phyloP scores from a whole-genome alignment of 2,888 invertebrate genomes.

The Nemotelus nigrinus region DNA sequence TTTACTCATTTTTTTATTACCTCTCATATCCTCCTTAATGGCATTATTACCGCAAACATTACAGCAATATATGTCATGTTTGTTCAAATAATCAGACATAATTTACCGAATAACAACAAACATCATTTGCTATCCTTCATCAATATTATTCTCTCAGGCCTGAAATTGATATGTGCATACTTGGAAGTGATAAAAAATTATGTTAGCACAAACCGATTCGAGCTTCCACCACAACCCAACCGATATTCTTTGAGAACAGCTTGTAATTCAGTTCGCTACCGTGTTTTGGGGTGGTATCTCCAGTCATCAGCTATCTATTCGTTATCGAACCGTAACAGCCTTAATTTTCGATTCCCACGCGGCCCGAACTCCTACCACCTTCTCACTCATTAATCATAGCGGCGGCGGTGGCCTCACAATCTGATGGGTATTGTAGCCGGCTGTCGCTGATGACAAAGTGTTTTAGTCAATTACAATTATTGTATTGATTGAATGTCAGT shows the following conservation, averaged over 20 bases:
- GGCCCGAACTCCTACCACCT: background rate
- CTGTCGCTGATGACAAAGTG: conserved; percentile 14
- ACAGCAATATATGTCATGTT: no score
- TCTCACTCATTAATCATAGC: background rate
- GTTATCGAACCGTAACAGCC: background rate
- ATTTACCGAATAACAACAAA: no score
- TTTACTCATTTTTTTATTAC: no score
- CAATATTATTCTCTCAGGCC: no score
- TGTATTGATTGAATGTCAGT: conserved; percentile 20
- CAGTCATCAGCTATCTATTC: background rate
- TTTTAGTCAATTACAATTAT: conserved; percentile 18
- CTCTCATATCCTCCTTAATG: no score
- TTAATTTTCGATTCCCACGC: background rate
- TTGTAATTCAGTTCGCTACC: background rate
- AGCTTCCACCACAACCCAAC: background rate
- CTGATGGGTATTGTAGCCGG: background rate
- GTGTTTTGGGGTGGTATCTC: background rate
- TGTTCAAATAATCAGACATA: no score
- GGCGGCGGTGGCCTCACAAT: background rate
- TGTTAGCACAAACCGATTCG: background rate
- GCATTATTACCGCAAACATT: no score
- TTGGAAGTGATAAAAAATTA: background rate
- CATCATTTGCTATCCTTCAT: no score
- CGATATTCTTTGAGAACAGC: background rate
- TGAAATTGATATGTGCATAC: conserved; percentile 9